These are phyloP conservation scores for Cancer borealis DNA, from an alignment of 2,888 invertebrate species.

Conservation along the genomic window DNA sequence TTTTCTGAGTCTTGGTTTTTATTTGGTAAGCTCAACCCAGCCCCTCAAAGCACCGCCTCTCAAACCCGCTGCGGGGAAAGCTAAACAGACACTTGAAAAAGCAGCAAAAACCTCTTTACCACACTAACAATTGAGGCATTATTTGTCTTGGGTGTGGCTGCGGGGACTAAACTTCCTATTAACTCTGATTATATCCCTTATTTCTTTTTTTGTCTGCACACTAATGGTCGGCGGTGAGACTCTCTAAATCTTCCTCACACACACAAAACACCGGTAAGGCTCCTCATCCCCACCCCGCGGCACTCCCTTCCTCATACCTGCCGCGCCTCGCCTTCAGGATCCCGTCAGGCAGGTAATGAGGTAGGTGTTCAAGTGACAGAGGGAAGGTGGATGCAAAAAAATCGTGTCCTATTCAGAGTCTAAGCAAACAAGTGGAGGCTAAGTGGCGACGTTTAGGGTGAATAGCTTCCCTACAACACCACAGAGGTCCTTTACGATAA, in stretches of 20 bases:
- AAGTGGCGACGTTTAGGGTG: constrained; percentile 33
- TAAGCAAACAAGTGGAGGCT: constrained; percentile 34
- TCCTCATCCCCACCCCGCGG: neutral
- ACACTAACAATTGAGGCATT: constrained; percentile 13
- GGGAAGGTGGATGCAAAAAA: constrained; percentile 25
- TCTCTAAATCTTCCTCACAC: neutral
- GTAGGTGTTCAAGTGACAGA: constrained; percentile 14
- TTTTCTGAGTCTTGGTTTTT: neutral
- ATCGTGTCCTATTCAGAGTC: neutral
- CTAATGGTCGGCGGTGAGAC: neutral
- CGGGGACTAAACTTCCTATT: constrained; percentile 32
- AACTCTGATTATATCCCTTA: neutral
- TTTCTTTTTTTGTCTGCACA: neutral
- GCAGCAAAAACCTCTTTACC: neutral
- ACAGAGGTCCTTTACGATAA: neutral
- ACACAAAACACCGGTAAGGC: constrained; percentile 1
- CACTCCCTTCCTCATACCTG: constrained; percentile 5
- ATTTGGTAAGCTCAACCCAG: neutral
- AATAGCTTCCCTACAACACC: constrained; percentile 21
- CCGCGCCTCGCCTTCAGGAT: neutral
- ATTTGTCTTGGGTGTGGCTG: neutral
- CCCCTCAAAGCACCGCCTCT: neutral
- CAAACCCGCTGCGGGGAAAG: neutral
- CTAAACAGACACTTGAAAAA: neutral
- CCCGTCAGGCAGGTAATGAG: constrained; percentile 4